These are phyloP conservation scores for Melanocharis versteri DNA, from an alignment of 2,113 vertebrate species.

Conservation along the genomic window DNA sequence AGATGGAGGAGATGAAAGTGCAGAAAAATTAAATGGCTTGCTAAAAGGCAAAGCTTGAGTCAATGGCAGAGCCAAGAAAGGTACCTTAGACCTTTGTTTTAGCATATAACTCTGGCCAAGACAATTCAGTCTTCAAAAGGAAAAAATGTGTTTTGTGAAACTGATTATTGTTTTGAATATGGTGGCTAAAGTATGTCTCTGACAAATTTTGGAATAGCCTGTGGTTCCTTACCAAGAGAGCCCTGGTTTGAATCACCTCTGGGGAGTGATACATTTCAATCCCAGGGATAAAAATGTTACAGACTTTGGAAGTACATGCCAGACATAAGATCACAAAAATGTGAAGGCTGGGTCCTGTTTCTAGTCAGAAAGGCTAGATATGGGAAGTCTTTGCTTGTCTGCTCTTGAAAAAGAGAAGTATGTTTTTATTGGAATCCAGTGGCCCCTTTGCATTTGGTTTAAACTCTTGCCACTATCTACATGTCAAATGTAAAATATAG, in stretches of 20 bases:
- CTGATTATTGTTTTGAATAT: constrained; percentile 26
- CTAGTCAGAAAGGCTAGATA: constrained; percentile 51
- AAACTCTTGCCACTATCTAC: constrained; percentile 44
- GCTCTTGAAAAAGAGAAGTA: constrained; percentile 23
- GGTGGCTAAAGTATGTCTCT: constrained; percentile 37
- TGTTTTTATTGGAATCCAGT: constrained; percentile 58
- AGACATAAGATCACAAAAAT: constrained; percentile 59
- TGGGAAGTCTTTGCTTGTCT: constrained; percentile 55
- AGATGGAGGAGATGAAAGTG: neutral
- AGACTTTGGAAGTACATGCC: constrained; percentile 47
- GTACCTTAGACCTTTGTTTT: neutral
- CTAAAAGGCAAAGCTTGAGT: neutral
- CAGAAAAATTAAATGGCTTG: constrained; percentile 17
- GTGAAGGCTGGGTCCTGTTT: constrained; percentile 65
- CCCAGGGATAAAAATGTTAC: constrained; percentile 49
- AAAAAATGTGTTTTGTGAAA: neutral
- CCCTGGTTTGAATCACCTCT: constrained; percentile 62
- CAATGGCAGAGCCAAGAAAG: neutral
- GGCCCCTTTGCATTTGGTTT: constrained; percentile 43
- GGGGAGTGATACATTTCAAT: constrained; percentile 61
- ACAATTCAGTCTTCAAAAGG: neutral
- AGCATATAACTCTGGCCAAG: neutral
- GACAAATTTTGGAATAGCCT: constrained; percentile 41
- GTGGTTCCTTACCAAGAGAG: constrained; percentile 49
- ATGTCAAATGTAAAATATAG: constrained; percentile 34